These are phyloP conservation scores for Scrobipalpa atriplicella DNA, from an alignment of 2,888 invertebrate species.

Conservation along the genomic window DNA sequence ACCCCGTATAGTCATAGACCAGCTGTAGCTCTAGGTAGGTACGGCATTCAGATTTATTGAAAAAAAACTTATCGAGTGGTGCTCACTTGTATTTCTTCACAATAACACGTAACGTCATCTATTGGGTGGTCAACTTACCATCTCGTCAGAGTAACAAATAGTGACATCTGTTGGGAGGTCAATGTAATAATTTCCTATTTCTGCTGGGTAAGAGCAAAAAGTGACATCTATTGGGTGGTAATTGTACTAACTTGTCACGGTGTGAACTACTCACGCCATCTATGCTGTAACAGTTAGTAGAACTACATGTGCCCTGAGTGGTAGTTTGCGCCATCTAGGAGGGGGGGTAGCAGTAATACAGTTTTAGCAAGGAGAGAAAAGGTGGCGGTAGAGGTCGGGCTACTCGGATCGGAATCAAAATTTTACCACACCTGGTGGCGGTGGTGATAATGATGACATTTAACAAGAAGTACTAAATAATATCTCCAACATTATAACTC, in stretches of 20 bases:
- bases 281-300: neutral
- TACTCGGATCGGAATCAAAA: too few species aligned
- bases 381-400: neutral
- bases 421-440: too few species aligned
- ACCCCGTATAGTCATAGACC: too few species aligned
- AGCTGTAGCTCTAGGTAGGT: too few species aligned
- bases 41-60: too few species aligned
- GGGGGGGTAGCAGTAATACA: neutral
- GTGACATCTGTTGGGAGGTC: neutral
- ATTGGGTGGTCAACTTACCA: too few species aligned
- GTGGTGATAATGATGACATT: too few species aligned
- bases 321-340: neutral
- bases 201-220: neutral
- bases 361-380: neutral
- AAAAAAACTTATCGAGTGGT: too few species aligned
- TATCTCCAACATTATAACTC: too few species aligned
- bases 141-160: neutral
- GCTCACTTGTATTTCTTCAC: too few species aligned
- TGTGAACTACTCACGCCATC: neutral
- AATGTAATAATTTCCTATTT: neutral
- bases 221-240: neutral
- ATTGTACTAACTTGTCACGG: neutral
- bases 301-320: neutral
- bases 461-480: too few species aligned
- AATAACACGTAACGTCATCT: too few species aligned